These are phyloP conservation scores for Aquatica leii DNA, from an alignment of 2,888 invertebrate genomes.

Conservation along the genomic window DNA sequence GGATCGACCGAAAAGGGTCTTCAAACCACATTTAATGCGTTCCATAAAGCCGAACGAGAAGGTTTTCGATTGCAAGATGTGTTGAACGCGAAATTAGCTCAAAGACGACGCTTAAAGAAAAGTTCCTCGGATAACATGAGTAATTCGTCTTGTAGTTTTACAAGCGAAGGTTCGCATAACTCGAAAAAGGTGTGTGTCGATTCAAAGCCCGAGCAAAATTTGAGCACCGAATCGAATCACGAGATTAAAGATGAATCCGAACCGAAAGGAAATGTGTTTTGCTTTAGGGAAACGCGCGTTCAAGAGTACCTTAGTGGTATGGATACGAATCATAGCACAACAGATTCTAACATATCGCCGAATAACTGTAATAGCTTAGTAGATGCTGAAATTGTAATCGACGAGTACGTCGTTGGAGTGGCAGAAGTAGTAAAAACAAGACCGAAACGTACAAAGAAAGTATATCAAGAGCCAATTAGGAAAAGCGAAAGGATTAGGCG, in stretches of 20 bases:
- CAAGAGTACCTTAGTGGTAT: slow-evolving; percentile 63
- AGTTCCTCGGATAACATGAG: slow-evolving; percentile 59
- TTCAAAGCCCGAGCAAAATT: slow-evolving; percentile 45
- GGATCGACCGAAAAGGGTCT: slow-evolving; percentile 65
- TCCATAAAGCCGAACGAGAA: slow-evolving; percentile 72
- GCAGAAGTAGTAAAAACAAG: slow-evolving; percentile 46
- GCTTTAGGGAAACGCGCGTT: slow-evolving; percentile 62
- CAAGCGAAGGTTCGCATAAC: slow-evolving; percentile 55
- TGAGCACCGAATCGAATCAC: slow-evolving; percentile 22
- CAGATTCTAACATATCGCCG: background rate
- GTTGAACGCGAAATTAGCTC: slow-evolving; percentile 73
- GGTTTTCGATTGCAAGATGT: slow-evolving; percentile 81
- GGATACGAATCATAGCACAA: slow-evolving; percentile 47
- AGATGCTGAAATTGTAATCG: slow-evolving; percentile 47
- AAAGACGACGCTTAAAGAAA: slow-evolving; percentile 71
- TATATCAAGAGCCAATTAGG: slow-evolving; percentile 50
- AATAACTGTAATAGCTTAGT: slow-evolving; percentile 4
- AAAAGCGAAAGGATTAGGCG: slow-evolving; percentile 57
- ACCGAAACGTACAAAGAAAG: slow-evolving; percentile 42
- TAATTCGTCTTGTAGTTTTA: slow-evolving; percentile 57
- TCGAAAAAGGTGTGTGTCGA: slow-evolving; percentile 45
- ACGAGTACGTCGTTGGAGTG: slow-evolving; percentile 53
- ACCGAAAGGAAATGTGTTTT: slow-evolving; percentile 57
- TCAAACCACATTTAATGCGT: slow-evolving; percentile 72
- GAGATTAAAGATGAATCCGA: slow-evolving; percentile 27